These are phyloP conservation scores for Sebastes minor DNA, from an alignment of 2,797 vertebrate genomes.

Conservation along the genomic window DNA sequence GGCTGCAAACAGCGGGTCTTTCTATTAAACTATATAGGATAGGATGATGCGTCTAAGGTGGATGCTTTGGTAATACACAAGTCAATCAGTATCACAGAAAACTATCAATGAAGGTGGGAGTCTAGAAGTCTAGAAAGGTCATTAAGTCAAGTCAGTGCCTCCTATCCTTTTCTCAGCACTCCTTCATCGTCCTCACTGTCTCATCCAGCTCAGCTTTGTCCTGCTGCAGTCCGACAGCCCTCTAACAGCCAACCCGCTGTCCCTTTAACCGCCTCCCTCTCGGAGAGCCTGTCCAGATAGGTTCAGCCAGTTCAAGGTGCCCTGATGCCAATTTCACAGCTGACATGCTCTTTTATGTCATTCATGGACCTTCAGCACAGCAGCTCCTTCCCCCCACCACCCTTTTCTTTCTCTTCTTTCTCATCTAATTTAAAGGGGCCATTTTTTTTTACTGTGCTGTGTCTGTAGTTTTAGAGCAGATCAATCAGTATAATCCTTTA, in stretches of 20 bases:
- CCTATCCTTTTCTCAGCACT: conserved; percentile 9
- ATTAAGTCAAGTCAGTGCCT: conserved; percentile 14
- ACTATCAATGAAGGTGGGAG: neutral
- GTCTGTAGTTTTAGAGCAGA: conserved; percentile 52
- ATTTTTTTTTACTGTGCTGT: conserved; percentile 34
- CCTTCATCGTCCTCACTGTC: conserved; percentile 3
- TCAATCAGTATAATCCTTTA: conserved; percentile 45
- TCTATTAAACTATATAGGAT: neutral
- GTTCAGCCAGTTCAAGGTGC: conserved; percentile 76
- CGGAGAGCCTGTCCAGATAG: conserved; percentile 42
- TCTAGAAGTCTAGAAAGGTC: conserved; percentile 2
- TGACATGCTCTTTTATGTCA: conserved; percentile 77
- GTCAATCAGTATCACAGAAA: neutral
- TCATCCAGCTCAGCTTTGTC: conserved; percentile 30
- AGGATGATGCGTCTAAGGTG: neutral
- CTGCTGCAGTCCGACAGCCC: conserved; percentile 4
- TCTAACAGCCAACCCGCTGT: conserved; percentile 12
- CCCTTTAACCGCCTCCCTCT: conserved; percentile 38
- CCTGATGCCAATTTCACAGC: conserved; percentile 78
- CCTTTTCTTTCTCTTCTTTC: conserved; percentile 29
- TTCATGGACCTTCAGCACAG: conserved; percentile 46
- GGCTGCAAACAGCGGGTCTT: neutral
- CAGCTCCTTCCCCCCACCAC: conserved; percentile 5
- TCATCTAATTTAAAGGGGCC: conserved; percentile 43
- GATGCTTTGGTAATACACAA: neutral